phyloP scores from a whole-genome alignment of 1,140 invertebrate genomes.

The Drosophila persimilis region DNA sequence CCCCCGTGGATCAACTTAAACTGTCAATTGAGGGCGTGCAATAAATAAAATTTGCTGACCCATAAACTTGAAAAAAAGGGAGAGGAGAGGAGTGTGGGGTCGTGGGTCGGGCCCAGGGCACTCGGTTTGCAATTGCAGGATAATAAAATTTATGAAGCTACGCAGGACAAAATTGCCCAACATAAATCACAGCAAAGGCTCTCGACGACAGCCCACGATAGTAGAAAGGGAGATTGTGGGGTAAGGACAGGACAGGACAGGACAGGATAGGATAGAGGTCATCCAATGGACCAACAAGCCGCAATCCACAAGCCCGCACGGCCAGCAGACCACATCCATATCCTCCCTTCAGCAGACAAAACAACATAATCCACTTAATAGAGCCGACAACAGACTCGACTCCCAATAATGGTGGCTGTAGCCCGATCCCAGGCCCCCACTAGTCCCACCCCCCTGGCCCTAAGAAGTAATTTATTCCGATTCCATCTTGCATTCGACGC shows the following conservation, averaged over 20 bases:
- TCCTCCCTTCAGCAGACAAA: slow-evolving; percentile 38
- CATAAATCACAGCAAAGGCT: slow-evolving; percentile 68
- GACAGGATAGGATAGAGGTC: slow-evolving; percentile 41
- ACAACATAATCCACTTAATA: slow-evolving; percentile 79
- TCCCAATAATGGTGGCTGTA: slow-evolving; percentile 47
- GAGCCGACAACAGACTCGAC: slow-evolving; percentile 62
- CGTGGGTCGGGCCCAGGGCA: slow-evolving; percentile 3
- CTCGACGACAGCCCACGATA: slow-evolving; percentile 24
- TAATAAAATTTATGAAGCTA: slow-evolving; percentile 80
- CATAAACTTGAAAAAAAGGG: slow-evolving; percentile 58
- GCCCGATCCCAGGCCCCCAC: slow-evolving; percentile 31
- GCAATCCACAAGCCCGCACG: neutral
- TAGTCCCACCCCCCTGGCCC: neutral
- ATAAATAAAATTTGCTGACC: slow-evolving; percentile 78
- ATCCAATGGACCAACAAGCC: slow-evolving; percentile 10
- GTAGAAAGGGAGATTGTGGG: neutral
- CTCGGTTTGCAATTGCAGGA: slow-evolving; percentile 69
- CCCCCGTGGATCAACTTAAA: slow-evolving; percentile 53
- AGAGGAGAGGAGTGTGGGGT: neutral
- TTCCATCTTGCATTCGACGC: slow-evolving; percentile 68
- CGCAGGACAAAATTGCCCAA: slow-evolving; percentile 68
- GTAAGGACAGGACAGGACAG: slow-evolving; percentile 8
- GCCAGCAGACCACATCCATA: neutral
- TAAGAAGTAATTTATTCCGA: slow-evolving; percentile 60
- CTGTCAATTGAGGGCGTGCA: slow-evolving; percentile 69